A percentile compares a stretch with the other conserved stretches of the same genome.
Conservation (phyloP, 2,113 vertebrate species). For the Apodemus sylvaticus region DNA sequence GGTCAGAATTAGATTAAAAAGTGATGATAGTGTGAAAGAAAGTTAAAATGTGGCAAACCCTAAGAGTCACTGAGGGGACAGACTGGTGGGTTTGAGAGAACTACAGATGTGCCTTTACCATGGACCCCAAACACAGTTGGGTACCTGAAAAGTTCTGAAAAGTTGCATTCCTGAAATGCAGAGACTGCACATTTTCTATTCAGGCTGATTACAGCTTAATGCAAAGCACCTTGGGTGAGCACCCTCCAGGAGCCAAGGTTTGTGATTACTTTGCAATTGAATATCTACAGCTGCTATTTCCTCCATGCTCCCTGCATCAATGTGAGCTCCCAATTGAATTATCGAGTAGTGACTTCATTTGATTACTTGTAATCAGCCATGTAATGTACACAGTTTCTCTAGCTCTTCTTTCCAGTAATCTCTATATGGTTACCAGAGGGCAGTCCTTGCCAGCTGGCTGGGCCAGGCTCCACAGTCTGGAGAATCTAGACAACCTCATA, state of each 20-base stretch:
- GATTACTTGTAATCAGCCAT: not conserved
- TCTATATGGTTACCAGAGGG: not conserved
- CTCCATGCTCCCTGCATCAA: not conserved
- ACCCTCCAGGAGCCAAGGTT: not conserved
- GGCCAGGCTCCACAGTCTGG: not conserved
- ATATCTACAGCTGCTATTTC: not conserved
- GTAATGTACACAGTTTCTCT: not conserved
- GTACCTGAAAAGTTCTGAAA: not conserved
- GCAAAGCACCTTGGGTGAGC: not conserved
- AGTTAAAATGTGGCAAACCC: not conserved
- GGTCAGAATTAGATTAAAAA: not conserved
- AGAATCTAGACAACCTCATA: not conserved
- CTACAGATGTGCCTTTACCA: not conserved
- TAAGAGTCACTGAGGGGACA: not conserved
- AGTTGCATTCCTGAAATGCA: not conserved
- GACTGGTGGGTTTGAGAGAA: not conserved
- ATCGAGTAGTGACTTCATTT: not conserved
- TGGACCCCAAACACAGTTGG: not conserved
- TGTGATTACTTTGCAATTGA: slow-evolving; percentile 40
- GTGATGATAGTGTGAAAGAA: not conserved
- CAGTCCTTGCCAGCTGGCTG: not conserved
- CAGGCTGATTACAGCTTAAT: not conserved
- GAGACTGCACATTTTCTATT: not conserved
- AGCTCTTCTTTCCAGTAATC: not conserved
- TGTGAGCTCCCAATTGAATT: not conserved